These are phyloP conservation scores for Pleuronectes platessa DNA, from an alignment of 2,113 vertebrate genomes.

Conservation along the genomic window DNA sequence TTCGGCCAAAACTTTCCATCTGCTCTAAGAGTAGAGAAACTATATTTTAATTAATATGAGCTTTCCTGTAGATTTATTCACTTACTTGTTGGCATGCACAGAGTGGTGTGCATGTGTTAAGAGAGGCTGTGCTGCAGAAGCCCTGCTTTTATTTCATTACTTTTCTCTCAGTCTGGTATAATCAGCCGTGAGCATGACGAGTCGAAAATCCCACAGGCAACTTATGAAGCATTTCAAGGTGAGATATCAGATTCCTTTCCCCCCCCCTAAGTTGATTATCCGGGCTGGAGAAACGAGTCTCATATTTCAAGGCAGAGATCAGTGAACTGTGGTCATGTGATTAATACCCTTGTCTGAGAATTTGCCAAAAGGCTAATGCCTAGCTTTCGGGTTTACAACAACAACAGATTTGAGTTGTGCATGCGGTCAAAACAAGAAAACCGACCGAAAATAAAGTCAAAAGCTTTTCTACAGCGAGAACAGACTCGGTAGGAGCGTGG, in stretches of 20 bases:
- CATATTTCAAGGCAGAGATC: constrained; percentile 72
- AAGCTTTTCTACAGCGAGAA: constrained; percentile 38
- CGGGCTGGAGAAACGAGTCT: constrained; percentile 69
- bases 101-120: constrained; percentile 26
- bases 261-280: constrained; percentile 63
- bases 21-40: constrained; percentile 51
- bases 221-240: constrained; percentile 69
- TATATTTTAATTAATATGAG: constrained; percentile 61
- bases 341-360: constrained; percentile 66
- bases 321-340: constrained; percentile 73
- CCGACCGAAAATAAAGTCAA: constrained; percentile 33
- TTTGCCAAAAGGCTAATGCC: constrained; percentile 65
- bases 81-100: constrained; percentile 43
- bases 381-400: constrained; percentile 45
- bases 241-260: constrained; percentile 53
- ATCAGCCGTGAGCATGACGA: constrained; percentile 45
- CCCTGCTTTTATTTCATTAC: constrained; percentile 55
- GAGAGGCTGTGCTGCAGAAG: constrained; percentile 46
- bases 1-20: constrained; percentile 46
- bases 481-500: constrained; percentile 53
- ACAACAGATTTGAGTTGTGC: constrained; percentile 49
- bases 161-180: constrained; percentile 54
- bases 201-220: constrained; percentile 49
- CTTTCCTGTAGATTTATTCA: constrained; percentile 54
- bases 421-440: constrained; percentile 49